Percentiles rank a stretch among this genome's conserved stretches.
These are phyloP conservation scores for Pteronura brasiliensis DNA, from an alignment of 2,113 vertebrate species.

Conservation along the genomic window DNA sequence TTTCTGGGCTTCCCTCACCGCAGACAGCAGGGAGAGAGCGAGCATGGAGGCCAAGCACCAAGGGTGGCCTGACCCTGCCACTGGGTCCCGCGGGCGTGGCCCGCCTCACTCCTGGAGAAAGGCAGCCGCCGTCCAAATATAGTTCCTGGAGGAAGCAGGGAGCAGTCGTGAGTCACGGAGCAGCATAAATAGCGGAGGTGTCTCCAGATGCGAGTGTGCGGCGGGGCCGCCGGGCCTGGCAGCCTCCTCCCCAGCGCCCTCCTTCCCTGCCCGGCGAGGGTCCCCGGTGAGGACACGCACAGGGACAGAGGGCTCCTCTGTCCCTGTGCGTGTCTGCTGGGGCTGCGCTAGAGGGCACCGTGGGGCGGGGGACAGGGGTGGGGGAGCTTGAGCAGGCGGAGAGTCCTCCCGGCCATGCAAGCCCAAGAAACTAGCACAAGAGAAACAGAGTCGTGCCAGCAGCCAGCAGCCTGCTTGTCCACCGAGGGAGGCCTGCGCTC, in stretches of 20 bases:
- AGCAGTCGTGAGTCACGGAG: not conserved
- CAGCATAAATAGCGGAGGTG: not conserved
- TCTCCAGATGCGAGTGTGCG: not conserved
- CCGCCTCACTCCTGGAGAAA: not conserved
- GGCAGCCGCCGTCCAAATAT: not conserved
- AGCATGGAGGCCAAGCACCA: not conserved
- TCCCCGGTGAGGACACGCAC: fast-evolving
- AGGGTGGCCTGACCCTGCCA: not conserved
- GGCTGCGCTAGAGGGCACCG: not conserved
- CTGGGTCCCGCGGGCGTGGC: fast-evolving
- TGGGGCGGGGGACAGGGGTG: fast-evolving
- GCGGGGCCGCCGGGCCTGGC: not conserved
- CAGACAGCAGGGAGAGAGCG: not conserved
- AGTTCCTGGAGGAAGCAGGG: not conserved
- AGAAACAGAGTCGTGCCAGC: fast-evolving
- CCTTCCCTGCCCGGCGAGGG: not conserved
- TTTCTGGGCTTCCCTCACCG: not conserved
- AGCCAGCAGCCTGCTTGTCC: not conserved
- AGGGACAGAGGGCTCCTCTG: fast-evolving
- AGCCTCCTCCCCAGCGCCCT: fast-evolving
- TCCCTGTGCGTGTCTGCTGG: fast-evolving
- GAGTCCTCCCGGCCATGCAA: not conserved
- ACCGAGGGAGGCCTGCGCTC: not conserved
- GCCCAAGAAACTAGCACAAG: not conserved
- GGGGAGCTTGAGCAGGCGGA: too few relatives aligned